A percentile compares a stretch with the other conserved stretches of the same genome.
These are phyloP conservation scores for Orius insidiosus DNA, from an alignment of 1,140 invertebrate species.

Conservation along the genomic window DNA sequence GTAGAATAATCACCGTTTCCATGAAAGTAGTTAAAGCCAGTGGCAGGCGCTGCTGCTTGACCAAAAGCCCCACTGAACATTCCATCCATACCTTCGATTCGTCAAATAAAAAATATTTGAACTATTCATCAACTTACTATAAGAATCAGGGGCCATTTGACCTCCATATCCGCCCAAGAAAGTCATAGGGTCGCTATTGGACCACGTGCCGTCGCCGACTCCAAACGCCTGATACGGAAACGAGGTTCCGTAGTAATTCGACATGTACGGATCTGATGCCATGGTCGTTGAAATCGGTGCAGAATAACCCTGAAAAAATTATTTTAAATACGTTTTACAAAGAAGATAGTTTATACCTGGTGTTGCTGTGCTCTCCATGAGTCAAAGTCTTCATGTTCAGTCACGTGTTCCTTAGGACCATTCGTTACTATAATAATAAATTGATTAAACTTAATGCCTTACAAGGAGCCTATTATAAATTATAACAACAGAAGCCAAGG, in stretches of 20 bases:
- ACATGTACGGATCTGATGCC: constrained; percentile 44
- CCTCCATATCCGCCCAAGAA: constrained; percentile 59
- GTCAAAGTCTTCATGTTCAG: constrained; percentile 49
- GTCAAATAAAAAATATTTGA: not conserved
- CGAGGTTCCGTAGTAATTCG: constrained; percentile 33
- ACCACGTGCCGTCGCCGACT: constrained; percentile 83
- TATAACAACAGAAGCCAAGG: constrained; percentile 14
- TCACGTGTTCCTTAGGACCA: constrained; percentile 76
- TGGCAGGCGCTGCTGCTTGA: constrained; percentile 34
- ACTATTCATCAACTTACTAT: constrained; percentile 6
- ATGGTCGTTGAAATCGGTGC: constrained; percentile 46
- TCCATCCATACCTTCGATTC: constrained; percentile 48
- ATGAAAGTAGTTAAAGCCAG: constrained; percentile 69
- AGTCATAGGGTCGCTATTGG: constrained; percentile 62
- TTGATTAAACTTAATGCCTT: constrained; percentile 9
- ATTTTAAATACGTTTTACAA: not conserved
- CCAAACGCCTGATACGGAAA: constrained; percentile 85
- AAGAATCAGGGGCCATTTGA: constrained; percentile 62
- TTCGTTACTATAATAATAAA: constrained; percentile 51
- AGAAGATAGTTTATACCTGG: constrained; percentile 5
- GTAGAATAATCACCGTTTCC: constrained; percentile 63
- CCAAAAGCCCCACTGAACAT: constrained; percentile 53
- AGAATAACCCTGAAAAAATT: constrained; percentile 30
- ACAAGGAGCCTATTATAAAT: constrained; percentile 15
- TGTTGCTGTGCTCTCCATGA: constrained; percentile 61